Percentiles rank a stretch among this genome's conserved stretches.
phyloP scores from a whole-genome alignment of 2,113 vertebrate genomes.

The Peromyscus californicus region DNA sequence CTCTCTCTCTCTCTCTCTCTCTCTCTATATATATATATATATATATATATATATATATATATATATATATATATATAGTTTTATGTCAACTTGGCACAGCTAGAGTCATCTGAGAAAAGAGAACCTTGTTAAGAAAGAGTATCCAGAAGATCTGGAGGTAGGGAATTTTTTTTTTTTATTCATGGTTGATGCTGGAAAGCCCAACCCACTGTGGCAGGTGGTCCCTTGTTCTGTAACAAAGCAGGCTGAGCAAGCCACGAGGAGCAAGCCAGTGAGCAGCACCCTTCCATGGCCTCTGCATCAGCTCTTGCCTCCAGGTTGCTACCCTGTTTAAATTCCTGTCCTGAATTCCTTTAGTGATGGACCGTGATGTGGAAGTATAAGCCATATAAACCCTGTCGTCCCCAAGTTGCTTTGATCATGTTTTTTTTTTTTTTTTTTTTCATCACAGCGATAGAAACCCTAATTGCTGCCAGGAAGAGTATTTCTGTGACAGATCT shows the following conservation, averaged over 20 bases:
- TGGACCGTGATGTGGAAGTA: neutral
- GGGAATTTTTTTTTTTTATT: no score
- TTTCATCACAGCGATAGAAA: neutral
- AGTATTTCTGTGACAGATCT: neutral
- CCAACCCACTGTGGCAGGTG: neutral
- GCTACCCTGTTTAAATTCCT: neutral
- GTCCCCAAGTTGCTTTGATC: neutral
- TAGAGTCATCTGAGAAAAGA: neutral
- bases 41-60: no score
- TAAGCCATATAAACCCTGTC: neutral
- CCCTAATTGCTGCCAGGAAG: neutral
- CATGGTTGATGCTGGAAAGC: neutral
- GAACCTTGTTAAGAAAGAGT: neutral
- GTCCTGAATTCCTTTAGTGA: neutral
- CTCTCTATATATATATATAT: no score
- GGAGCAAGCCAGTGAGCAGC: neutral
- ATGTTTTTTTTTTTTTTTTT: neutral
- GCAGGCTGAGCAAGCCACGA: neutral
- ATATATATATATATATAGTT: neutral
- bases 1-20: no score
- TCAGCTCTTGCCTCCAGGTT: neutral
- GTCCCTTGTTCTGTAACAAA: neutral
- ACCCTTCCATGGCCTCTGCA: neutral
- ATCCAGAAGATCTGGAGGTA: neutral
- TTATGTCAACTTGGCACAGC: neutral